Percentiles rank a stretch among this genome's conserved stretches.
phyloP scores from a whole-genome alignment of 2,797 vertebrate genomes.

The Parauchenoglanis ngamensis region DNA sequence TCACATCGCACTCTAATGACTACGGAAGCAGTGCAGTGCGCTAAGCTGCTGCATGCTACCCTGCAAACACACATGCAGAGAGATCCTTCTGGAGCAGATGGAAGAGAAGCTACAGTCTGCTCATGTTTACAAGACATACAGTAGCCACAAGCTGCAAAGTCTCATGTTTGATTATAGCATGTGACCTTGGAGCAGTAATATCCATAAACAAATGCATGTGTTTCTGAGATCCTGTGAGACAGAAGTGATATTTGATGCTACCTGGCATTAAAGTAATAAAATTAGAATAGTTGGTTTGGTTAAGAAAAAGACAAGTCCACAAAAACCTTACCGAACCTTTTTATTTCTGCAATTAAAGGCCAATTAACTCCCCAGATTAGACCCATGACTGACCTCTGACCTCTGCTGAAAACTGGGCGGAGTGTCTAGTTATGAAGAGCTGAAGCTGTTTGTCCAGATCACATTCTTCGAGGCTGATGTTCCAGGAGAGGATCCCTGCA shows the following conservation, averaged over 20 bases:
- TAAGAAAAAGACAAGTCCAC: conserved; percentile 21
- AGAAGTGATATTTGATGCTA: neutral
- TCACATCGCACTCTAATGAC: conserved; percentile 55
- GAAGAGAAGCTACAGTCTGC: conserved; percentile 27
- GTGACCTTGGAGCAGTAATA: conserved; percentile 22
- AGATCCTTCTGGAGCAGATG: conserved; percentile 45
- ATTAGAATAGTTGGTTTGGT: neutral
- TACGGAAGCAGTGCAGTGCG: conserved; percentile 48
- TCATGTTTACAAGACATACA: conserved; percentile 33
- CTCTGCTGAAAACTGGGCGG: conserved; percentile 94
- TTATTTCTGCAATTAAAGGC: neutral
- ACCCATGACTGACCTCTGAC: conserved; percentile 87
- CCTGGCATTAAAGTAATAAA: neutral
- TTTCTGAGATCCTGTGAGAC: neutral
- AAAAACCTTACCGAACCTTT: neutral
- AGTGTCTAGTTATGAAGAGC: conserved; percentile 90
- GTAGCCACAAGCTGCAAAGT: conserved; percentile 26
- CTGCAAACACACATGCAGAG: conserved; percentile 48
- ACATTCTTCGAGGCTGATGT: conserved; percentile 80
- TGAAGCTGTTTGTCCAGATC: conserved; percentile 88
- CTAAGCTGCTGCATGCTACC: conserved; percentile 27
- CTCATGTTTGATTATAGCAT: conserved; percentile 15
- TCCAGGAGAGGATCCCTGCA: conserved; percentile 92
- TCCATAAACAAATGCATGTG: neutral
- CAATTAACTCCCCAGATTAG: neutral